These are phyloP conservation scores for Mastomys coucha DNA, from an alignment of 2,113 vertebrate species.

Conservation along the genomic window DNA sequence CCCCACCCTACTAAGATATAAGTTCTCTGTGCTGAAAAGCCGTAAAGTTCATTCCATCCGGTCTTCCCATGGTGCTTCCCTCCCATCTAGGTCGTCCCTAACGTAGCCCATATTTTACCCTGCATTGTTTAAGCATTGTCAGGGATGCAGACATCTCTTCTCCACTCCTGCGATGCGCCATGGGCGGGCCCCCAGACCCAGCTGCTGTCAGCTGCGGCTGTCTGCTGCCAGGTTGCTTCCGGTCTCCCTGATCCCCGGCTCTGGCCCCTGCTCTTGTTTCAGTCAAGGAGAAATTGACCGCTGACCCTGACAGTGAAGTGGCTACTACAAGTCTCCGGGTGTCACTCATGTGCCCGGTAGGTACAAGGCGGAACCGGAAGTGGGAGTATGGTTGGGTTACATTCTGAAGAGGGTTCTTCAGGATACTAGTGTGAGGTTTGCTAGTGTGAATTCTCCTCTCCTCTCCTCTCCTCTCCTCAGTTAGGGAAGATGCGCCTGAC, in stretches of 20 bases:
- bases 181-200: not conserved
- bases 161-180: not conserved
- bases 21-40: not conserved
- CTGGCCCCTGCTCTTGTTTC: conserved; percentile 66
- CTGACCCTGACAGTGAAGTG: conserved; percentile 97
- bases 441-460: conserved; percentile 7
- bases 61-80: not conserved
- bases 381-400: not conserved
- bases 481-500: conserved; percentile 89
- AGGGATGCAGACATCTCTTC: not conserved
- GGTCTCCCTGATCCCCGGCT: not conserved
- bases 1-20: not conserved
- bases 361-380: conserved; percentile 43
- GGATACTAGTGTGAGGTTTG: not conserved
- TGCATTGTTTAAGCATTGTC: not conserved
- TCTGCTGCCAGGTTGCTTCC: not conserved
- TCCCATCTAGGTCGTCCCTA: not conserved
- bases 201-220: not conserved
- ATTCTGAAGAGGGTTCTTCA: not conserved
- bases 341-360: conserved; percentile 97
- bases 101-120: not conserved
- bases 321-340: conserved; percentile 96
- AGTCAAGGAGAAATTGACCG: conserved; percentile 98
- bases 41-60: not conserved
- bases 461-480: conserved; percentile 72